These are phyloP conservation scores for Epinotia nisella DNA, from an alignment of 2,888 invertebrate genomes.

Conservation along the genomic window DNA sequence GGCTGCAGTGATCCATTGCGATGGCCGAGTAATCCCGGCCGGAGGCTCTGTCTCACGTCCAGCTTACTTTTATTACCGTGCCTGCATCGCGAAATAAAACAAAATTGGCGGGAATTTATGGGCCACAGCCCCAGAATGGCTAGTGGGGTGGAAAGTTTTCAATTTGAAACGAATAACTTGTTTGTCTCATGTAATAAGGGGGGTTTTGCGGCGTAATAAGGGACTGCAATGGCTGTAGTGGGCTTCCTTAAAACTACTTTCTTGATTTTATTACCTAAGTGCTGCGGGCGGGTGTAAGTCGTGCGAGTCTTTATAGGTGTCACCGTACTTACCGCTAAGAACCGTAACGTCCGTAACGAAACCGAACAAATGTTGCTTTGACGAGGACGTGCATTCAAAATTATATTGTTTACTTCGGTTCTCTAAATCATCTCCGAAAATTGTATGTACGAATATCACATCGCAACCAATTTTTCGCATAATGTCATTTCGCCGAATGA, in stretches of 20 bases:
- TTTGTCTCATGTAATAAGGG: constrained; percentile 82
- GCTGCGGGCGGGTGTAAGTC: constrained; percentile 69
- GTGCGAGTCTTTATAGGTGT: constrained; percentile 50
- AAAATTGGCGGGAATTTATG: constrained; percentile 85
- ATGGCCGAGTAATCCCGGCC: constrained; percentile 80
- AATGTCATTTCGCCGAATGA: no score
- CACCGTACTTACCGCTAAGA: constrained; percentile 43
- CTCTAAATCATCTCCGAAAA: no score
- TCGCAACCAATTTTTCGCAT: no score
- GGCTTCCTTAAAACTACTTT: constrained; percentile 83
- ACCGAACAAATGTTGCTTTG: constrained; percentile 43
- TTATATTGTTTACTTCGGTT: constrained; percentile 1
- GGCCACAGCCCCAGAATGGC: constrained; percentile 77
- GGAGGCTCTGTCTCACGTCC: constrained; percentile 83
- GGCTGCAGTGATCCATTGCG: constrained; percentile 80
- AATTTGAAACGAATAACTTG: constrained; percentile 85
- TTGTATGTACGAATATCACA: no score
- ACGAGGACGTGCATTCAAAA: constrained; percentile 19
- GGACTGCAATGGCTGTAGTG: constrained; percentile 78
- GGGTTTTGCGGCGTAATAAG: constrained; percentile 80
- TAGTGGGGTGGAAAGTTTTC: constrained; percentile 84
- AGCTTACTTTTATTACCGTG: constrained; percentile 85
- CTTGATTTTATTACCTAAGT: constrained; percentile 82
- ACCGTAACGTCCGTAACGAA: constrained; percentile 29
- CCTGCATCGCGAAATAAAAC: constrained; percentile 84